phyloP scores from a whole-genome alignment of 1,140 invertebrate genomes.

The Rhagoletis zephyria region DNA sequence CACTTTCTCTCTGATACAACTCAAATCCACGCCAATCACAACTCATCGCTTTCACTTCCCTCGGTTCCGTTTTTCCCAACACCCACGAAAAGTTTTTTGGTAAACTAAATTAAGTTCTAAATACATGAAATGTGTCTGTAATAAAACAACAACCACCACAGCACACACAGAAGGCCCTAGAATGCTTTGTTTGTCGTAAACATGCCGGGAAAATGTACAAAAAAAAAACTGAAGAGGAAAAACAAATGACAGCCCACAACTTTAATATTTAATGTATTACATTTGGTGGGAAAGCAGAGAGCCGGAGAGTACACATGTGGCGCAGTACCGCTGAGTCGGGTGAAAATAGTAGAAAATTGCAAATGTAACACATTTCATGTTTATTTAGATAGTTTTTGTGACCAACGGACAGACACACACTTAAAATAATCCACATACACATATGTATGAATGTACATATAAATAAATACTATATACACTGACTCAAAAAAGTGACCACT shows the following conservation, averaged over 20 bases:
- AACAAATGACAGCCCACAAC: constrained; percentile 22
- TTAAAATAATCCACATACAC: too few relatives aligned
- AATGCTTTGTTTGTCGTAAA: neutral
- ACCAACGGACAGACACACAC: too few relatives aligned
- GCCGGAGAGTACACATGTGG: too few relatives aligned
- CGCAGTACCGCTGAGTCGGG: too few relatives aligned
- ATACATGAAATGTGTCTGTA: neutral
- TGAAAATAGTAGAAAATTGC: too few relatives aligned
- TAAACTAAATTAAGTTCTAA: constrained; percentile 39
- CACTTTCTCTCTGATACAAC: neutral
- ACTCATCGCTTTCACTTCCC: neutral
- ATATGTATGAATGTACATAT: too few relatives aligned
- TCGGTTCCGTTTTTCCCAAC: neutral
- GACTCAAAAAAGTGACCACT: too few relatives aligned
- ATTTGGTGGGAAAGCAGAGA: neutral
- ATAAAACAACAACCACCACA: neutral
- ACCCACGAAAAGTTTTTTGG: neutral
- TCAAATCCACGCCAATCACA: neutral
- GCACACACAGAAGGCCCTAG: neutral
- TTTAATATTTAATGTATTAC: constrained; percentile 17
- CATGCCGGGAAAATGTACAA: neutral
- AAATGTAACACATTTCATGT: too few relatives aligned
- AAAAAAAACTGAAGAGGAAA: neutral
- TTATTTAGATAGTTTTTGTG: too few relatives aligned
- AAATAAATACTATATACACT: too few relatives aligned